Percentiles rank a stretch among this genome's conserved stretches.
Evolutionary conservation across 1,140 invertebrate genomes (phyloP).

Genomic region (Cydia strobilella): DNA sequence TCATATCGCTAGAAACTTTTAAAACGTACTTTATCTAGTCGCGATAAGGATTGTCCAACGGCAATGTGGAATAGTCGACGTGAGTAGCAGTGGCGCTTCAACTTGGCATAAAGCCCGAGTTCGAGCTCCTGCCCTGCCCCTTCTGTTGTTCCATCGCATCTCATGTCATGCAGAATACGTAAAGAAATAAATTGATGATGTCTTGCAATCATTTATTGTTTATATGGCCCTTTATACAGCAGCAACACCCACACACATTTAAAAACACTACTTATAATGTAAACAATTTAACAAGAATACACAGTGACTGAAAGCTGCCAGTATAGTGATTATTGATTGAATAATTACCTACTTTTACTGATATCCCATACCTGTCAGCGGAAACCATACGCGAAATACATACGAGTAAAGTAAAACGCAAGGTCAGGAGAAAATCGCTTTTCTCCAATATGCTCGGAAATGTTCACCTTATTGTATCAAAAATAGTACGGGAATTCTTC

Average conservation of each 20-base stretch:
- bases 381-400: neutral
- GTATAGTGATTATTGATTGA: too few relatives aligned
- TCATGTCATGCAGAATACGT: constrained; percentile 4
- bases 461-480: too few relatives aligned
- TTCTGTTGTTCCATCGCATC: constrained; percentile 51
- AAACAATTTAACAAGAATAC: too few relatives aligned
- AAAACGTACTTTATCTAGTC: constrained; percentile 42
- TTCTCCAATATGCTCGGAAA: too few relatives aligned
- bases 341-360: too few relatives aligned
- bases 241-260: too few relatives aligned
- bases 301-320: too few relatives aligned
- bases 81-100: constrained; percentile 69
- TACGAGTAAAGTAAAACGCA: neutral
- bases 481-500: too few relatives aligned
- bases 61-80: constrained; percentile 38
- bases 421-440: neutral
- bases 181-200: neutral
- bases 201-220: neutral
- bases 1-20: constrained; percentile 24
- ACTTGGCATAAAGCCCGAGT: constrained; percentile 68
- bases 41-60: constrained; percentile 36
- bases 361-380: neutral
- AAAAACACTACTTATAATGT: too few relatives aligned
- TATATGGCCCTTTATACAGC: too few relatives aligned
- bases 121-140: constrained; percentile 48